phyloP scores from a whole-genome alignment of 2,797 vertebrate genomes.

The Benthosema pterotum region DNA sequence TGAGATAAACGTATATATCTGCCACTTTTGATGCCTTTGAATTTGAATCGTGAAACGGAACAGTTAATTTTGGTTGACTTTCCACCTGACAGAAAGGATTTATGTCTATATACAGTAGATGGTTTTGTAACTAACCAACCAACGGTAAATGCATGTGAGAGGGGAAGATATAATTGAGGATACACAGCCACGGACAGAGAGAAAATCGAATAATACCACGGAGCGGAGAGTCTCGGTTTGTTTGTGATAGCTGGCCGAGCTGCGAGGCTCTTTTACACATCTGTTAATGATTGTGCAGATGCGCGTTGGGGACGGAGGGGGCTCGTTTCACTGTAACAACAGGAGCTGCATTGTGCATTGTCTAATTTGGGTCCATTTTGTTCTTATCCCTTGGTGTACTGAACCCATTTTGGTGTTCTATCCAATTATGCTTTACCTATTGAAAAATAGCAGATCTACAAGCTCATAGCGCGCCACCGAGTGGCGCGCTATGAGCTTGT shows the following conservation, averaged over 20 bases:
- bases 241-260: constrained; percentile 61
- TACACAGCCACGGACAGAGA: constrained; percentile 51
- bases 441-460: too few relatives aligned
- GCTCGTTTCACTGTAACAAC: constrained; percentile 73
- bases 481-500: too few relatives aligned
- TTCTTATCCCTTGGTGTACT: too few relatives aligned
- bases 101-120: constrained; percentile 26
- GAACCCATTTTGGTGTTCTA: too few relatives aligned
- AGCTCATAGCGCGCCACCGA: too few relatives aligned
- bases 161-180: constrained; percentile 35
- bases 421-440: too few relatives aligned
- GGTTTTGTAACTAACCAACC: constrained; percentile 26
- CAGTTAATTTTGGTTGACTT: too few relatives aligned
- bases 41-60: too few relatives aligned
- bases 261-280: constrained; percentile 70
- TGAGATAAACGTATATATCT: too few relatives aligned
- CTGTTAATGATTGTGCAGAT: constrained; percentile 82
- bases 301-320: constrained; percentile 66
- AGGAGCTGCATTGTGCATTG: constrained; percentile 83
- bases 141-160: constrained; percentile 23
- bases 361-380: constrained; percentile 72
- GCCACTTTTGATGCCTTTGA: too few relatives aligned
- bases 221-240: constrained; percentile 53
- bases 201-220: constrained; percentile 54
- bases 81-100: too few relatives aligned